Evolutionary conservation across 2,888 invertebrate species (phyloP).

Genomic region (Rhagophthalmus giganteus): DNA sequence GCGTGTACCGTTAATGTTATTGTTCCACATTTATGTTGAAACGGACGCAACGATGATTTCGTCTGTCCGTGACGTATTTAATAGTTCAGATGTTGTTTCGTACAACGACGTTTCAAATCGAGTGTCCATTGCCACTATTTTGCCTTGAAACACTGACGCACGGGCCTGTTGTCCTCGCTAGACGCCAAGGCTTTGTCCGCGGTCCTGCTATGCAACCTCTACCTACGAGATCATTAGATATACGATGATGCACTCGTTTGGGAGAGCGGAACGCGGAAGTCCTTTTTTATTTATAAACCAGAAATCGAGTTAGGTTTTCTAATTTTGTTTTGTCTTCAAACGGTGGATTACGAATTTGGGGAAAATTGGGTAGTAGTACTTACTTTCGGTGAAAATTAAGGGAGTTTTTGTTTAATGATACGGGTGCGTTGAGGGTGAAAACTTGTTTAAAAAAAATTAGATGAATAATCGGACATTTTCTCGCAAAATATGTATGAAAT

Average conservation of each 20-base stretch:
- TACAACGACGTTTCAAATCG: too few relatives aligned
- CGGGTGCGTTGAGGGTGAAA: too few relatives aligned
- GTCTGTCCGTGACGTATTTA: conserved; percentile 8
- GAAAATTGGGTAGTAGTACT: too few relatives aligned
- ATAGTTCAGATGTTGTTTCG: conserved; percentile 3
- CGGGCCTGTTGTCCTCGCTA: conserved; percentile 17
- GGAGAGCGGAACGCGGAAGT: conserved; percentile 18
- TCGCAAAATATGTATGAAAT: too few relatives aligned
- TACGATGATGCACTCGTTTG: conserved; percentile 12
- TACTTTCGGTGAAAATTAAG: too few relatives aligned
- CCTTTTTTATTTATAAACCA: too few relatives aligned
- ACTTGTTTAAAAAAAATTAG: too few relatives aligned
- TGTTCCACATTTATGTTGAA: conserved; percentile 1
- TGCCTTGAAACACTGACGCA: conserved; percentile 30
- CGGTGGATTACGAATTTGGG: too few relatives aligned
- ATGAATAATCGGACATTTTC: too few relatives aligned
- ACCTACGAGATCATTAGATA: conserved; percentile 7
- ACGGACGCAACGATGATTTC: conserved; percentile 1
- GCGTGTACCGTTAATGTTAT: background rate
- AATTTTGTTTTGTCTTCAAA: too few relatives aligned
- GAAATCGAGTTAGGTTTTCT: too few relatives aligned
- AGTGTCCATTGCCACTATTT: conserved; percentile 9
- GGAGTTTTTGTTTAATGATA: too few relatives aligned
- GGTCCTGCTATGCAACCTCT: conserved; percentile 10
- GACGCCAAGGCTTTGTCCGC: conserved; percentile 23